A percentile compares a stretch with the other conserved stretches of the same genome.
Conservation (phyloP, 2,797 vertebrate genomes). For the Anableps anableps region DNA sequence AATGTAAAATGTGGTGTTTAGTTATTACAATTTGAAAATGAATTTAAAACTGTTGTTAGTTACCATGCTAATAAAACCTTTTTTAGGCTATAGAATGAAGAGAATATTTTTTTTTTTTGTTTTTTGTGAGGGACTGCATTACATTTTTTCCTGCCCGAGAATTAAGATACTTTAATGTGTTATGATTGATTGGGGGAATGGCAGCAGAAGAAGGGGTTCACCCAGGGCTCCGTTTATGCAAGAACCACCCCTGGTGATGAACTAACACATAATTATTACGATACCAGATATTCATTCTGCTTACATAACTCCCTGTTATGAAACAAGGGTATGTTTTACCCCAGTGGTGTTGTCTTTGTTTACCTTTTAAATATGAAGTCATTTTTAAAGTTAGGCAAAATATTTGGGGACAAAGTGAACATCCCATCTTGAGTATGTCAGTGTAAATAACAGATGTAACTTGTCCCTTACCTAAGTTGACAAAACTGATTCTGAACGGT, state of each 20-base stretch:
- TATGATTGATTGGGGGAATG: too few relatives aligned
- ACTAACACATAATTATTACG: neutral
- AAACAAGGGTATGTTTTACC: neutral
- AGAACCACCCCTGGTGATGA: neutral
- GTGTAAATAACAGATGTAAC: neutral
- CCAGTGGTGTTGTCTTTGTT: neutral
- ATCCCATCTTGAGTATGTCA: neutral
- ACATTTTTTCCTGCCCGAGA: too few relatives aligned
- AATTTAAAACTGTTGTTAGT: too few relatives aligned
- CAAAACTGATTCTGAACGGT: neutral
- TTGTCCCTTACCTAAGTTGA: neutral
- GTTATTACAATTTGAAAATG: neutral
- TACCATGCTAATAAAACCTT: too few relatives aligned
- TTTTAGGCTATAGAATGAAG: too few relatives aligned
- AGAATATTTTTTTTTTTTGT: too few relatives aligned
- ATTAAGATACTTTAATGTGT: too few relatives aligned
- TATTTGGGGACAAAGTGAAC: neutral
- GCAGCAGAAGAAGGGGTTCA: too few relatives aligned
- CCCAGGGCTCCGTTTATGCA: neutral
- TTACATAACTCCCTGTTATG: neutral
- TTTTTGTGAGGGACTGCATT: too few relatives aligned
- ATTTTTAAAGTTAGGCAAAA: neutral
- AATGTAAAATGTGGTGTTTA: neutral
- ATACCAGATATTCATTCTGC: neutral
- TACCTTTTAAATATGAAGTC: neutral